phyloP scores from a whole-genome alignment of 2,888 invertebrate species.

The Meiosimyza decipiens region DNA sequence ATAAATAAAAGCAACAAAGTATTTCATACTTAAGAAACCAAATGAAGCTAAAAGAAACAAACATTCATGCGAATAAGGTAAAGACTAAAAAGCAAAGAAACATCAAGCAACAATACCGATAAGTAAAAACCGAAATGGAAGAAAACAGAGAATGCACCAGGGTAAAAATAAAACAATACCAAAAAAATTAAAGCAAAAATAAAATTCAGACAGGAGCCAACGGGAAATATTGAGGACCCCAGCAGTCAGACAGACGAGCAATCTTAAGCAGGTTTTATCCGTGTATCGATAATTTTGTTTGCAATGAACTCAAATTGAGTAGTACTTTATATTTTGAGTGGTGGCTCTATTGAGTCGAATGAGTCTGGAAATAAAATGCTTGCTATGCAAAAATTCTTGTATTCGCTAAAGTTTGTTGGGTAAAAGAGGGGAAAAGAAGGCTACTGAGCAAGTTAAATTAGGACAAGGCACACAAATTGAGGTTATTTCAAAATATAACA shows the following conservation, averaged over 20 bases:
- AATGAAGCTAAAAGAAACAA: constrained; percentile 7
- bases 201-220: constrained; percentile 13
- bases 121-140: constrained; percentile 15
- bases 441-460: constrained; percentile 45
- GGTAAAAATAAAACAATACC: not conserved
- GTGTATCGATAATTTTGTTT: not conserved
- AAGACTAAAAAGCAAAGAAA: constrained; percentile 24
- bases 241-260: constrained; percentile 6
- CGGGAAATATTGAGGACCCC: constrained; percentile 28
- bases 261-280: constrained; percentile 11
- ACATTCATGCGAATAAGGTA: constrained; percentile 27
- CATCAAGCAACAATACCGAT: not conserved
- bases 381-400: constrained; percentile 33
- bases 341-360: constrained; percentile 9
- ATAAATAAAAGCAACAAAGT: not conserved
- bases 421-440: constrained; percentile 46
- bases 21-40: not conserved
- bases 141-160: constrained; percentile 10
- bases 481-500: constrained; percentile 35
- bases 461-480: constrained; percentile 39
- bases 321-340: not conserved
- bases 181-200: not conserved
- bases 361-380: constrained; percentile 29
- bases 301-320: constrained; percentile 17
- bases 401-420: constrained; percentile 14